phyloP scores from a whole-genome alignment of 2,113 vertebrate species.

The Sciurus niger region DNA sequence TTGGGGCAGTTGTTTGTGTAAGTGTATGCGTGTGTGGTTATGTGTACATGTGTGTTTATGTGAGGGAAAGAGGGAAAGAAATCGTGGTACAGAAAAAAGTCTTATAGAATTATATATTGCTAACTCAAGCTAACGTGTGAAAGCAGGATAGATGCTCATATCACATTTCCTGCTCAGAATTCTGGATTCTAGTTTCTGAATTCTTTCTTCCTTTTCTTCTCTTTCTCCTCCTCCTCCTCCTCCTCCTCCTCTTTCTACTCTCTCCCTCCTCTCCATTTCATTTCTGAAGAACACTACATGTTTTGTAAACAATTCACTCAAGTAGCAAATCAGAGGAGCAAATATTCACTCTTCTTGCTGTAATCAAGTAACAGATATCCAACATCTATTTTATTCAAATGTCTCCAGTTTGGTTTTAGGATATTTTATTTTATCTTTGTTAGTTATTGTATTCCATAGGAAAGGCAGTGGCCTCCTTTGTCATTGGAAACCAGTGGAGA shows the following conservation, averaged over 20 bases:
- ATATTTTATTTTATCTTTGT: neutral
- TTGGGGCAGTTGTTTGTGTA: neutral
- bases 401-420: neutral
- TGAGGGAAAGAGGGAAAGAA: neutral
- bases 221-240: fast-evolving
- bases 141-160: neutral
- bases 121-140: neutral
- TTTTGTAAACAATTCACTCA: conserved; percentile 60
- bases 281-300: neutral
- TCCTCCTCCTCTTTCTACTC: neutral
- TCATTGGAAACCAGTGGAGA: fast-evolving
- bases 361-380: neutral
- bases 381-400: neutral
- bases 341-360: neutral
- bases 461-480: neutral
- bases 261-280: neutral
- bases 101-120: neutral
- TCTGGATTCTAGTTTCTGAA: neutral
- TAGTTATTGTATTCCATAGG: neutral
- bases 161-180: conserved; percentile 18
- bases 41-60: neutral
- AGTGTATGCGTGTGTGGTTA: neutral
- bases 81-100: neutral
- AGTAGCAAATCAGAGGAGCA: conserved; percentile 48
- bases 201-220: neutral